Base-by-base conservation (phyloP, 2,888 invertebrate genomes). In the Nemotelus nigrinus region DNA sequence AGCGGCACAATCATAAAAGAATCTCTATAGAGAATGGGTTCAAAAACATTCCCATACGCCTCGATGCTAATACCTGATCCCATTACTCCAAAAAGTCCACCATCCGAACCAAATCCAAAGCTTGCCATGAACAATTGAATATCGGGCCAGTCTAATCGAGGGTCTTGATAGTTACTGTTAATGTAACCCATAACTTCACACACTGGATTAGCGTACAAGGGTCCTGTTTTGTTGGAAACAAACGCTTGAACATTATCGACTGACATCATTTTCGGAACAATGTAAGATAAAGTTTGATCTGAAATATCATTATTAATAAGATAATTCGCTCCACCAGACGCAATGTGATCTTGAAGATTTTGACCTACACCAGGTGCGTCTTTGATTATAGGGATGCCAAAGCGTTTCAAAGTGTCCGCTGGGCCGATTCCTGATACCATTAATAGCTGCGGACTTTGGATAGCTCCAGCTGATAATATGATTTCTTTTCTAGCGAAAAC, bases 361-460 rank as follows among this genome's bases (percentile, higher is more conserved):
- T 88, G 85, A 0, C 96, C 96, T 0, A 96, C 95, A 0, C 94
- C 94, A 10, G 91, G 91, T 6, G 90, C 87, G 84, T 93, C 85
- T 0, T 88, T 88, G 41, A 93, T 85, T 0, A 92, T 88, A 41
- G 90, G 88, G 64, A 94, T 91, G 0, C 89, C 90, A 44, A 90
- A 82, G 64, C 91, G 88, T 72, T 88, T 85, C 3, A 94, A 87
- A 83, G 94, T 91, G 6, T 89, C 86, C 3, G 87, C 87, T 0
- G 93, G 92, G 3, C 95, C 94, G 8, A 96, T 89, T 0, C 97
- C 97, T 1, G 96, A 95, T 60, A 97, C 84, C 94, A 96, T 94
- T 50, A 97, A 88, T 39, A 97, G 83, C 84, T 97, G 96, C 0
- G 96, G 96, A 2, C 94, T 92, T 83, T 94, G 93, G 80, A 97